phyloP scores from a whole-genome alignment of 2,888 invertebrate species.

The Chalcosyrphus nemorum region DNA sequence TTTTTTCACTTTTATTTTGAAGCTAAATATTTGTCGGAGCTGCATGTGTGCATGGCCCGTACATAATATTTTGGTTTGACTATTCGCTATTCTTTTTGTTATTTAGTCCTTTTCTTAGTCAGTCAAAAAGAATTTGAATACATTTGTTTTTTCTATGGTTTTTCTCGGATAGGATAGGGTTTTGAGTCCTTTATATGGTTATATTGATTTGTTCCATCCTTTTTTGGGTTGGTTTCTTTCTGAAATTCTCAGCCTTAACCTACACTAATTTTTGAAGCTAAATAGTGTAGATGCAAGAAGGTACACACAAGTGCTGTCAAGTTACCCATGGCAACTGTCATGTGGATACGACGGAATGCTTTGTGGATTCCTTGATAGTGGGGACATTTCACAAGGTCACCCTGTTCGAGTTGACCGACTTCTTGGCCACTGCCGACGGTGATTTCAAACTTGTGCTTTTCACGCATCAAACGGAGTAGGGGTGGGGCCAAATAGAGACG shows the following conservation, averaged over 20 bases:
- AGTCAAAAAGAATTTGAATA: slow-evolving; percentile 27
- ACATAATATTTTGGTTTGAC: slow-evolving; percentile 12
- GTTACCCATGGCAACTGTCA: slow-evolving; percentile 91
- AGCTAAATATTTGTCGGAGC: neutral
- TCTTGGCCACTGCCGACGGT: slow-evolving; percentile 90
- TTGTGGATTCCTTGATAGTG: slow-evolving; percentile 90
- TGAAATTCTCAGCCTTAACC: slow-evolving; percentile 23
- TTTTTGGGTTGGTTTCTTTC: neutral
- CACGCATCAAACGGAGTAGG: slow-evolving; percentile 88
- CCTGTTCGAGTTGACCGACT: slow-evolving; percentile 88
- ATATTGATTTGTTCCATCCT: neutral
- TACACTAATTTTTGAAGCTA: slow-evolving; percentile 83
- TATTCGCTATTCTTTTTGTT: slow-evolving; percentile 2
- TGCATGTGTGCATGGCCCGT: neutral
- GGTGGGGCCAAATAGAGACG: slow-evolving; percentile 90
- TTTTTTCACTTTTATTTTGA: slow-evolving; percentile 5
- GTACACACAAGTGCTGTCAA: slow-evolving; percentile 87
- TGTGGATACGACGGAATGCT: slow-evolving; percentile 89
- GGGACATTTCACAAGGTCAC: slow-evolving; percentile 89
- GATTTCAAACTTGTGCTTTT: slow-evolving; percentile 89
- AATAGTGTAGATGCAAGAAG: slow-evolving; percentile 86
- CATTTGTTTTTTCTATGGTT: neutral
- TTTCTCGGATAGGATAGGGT: slow-evolving; percentile 6
- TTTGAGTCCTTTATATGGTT: neutral
- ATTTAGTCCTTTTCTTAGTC: neutral